Conservation (phyloP, 2,113 vertebrate species). For the Calidris pygmaea region DNA sequence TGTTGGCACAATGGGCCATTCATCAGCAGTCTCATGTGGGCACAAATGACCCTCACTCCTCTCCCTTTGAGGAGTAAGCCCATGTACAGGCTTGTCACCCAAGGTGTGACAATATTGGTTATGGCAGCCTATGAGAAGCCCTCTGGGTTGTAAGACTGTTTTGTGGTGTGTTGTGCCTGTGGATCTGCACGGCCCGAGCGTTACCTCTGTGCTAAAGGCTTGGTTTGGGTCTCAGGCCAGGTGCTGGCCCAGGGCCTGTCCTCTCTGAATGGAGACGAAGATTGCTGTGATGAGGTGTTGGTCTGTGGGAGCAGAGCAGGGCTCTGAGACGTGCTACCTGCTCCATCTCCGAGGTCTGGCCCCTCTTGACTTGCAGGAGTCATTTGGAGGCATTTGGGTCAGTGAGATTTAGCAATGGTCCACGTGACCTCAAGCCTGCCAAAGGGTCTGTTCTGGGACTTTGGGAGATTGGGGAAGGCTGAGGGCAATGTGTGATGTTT, state of each 20-base stretch:
- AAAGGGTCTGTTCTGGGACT: not conserved
- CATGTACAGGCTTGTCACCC: rapidly evolving
- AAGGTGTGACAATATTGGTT: not conserved
- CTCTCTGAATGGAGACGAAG: rapidly evolving
- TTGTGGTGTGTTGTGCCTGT: not conserved
- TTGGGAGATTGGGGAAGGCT: not conserved
- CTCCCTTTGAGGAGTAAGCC: not conserved
- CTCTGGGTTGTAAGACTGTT: not conserved
- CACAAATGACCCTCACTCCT: not conserved
- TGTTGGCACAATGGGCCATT: not conserved
- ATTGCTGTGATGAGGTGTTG: not conserved
- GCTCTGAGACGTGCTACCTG: rapidly evolving
- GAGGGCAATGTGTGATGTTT: not conserved
- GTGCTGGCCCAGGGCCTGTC: not conserved
- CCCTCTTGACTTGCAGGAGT: not conserved
- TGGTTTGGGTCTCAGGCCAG: not conserved
- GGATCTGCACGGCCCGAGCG: not conserved
- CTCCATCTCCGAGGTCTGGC: not conserved
- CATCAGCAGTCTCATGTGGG: not conserved
- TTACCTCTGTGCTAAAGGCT: not conserved
- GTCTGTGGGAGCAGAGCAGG: not conserved
- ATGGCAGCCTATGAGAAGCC: not conserved
- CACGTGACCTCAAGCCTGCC: rapidly evolving
- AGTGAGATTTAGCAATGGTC: not conserved
- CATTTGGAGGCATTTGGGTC: not conserved